These are phyloP conservation scores for Antrozous pallidus DNA, from an alignment of 2,797 vertebrate genomes.

Conservation along the genomic window DNA sequence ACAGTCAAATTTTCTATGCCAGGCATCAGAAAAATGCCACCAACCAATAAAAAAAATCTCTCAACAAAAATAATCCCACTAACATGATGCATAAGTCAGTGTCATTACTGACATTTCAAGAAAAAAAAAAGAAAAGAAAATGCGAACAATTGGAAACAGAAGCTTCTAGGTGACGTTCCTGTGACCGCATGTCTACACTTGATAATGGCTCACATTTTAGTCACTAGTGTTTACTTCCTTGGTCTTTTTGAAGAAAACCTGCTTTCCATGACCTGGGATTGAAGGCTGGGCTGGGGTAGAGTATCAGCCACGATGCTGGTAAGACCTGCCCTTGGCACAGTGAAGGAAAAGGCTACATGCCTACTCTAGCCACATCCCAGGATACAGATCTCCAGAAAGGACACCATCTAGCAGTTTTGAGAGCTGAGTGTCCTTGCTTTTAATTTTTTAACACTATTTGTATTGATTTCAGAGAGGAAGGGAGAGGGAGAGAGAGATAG, in stretches of 20 bases:
- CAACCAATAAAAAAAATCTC: background rate
- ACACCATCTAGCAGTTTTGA: background rate
- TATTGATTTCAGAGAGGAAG: too few relatives aligned
- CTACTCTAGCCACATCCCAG: background rate
- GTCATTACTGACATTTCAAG: background rate
- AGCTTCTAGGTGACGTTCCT: background rate
- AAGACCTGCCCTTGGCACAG: fast-evolving
- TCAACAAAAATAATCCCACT: background rate
- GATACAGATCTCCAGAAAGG: background rate
- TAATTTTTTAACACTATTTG: background rate
- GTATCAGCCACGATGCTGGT: background rate
- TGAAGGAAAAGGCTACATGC: background rate
- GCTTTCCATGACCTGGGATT: background rate
- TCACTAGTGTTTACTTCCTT: background rate
- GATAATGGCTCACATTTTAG: background rate
- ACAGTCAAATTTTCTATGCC: background rate
- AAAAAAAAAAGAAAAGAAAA: background rate
- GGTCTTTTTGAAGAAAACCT: background rate
- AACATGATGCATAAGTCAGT: background rate
- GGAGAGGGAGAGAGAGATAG: too few relatives aligned
- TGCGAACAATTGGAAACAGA: background rate
- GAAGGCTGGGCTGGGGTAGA: background rate
- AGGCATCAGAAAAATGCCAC: background rate
- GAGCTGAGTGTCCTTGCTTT: background rate
- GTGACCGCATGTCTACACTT: too few relatives aligned